These are phyloP conservation scores for Drosophila demipolita DNA, from an alignment of 2,888 invertebrate genomes.

Conservation along the genomic window DNA sequence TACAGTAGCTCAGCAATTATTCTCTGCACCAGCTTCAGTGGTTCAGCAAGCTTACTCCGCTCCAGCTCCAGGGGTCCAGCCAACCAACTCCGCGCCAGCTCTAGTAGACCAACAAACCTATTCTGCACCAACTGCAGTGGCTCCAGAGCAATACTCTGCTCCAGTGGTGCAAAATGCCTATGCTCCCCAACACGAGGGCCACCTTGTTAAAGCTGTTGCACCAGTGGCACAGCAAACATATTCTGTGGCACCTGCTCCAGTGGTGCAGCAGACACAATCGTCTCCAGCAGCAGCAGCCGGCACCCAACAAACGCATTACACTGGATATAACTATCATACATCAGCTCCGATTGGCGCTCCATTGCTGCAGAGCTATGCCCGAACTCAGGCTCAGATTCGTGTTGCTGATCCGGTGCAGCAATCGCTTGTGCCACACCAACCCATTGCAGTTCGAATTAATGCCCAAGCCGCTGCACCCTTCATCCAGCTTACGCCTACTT, in stretches of 20 bases:
- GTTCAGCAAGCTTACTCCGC: background rate
- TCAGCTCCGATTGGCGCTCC: slow-evolving; percentile 22
- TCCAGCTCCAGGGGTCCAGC: background rate
- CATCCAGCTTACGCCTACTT: slow-evolving; percentile 30
- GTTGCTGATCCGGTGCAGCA: slow-evolving; percentile 32
- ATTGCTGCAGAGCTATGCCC: slow-evolving; percentile 29
- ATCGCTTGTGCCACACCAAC: slow-evolving; percentile 10
- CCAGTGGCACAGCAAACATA: background rate
- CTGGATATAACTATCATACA: slow-evolving; percentile 46
- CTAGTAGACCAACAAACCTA: background rate
- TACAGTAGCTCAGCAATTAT: background rate
- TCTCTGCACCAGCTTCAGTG: background rate
- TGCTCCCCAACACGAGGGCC: background rate
- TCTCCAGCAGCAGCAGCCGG: slow-evolving; percentile 21
- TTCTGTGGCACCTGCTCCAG: background rate
- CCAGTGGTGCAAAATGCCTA: background rate
- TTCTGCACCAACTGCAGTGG: background rate
- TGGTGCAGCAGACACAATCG: background rate
- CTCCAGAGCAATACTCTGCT: background rate
- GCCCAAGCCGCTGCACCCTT: slow-evolving; percentile 15
- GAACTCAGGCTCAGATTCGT: slow-evolving; percentile 24
- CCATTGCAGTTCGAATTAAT: slow-evolving; percentile 15
- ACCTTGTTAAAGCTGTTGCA: background rate
- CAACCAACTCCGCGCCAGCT: background rate
- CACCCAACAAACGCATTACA: slow-evolving; percentile 27